phyloP scores from a whole-genome alignment of 2,888 invertebrate species.

The Agapostemon virescens region DNA sequence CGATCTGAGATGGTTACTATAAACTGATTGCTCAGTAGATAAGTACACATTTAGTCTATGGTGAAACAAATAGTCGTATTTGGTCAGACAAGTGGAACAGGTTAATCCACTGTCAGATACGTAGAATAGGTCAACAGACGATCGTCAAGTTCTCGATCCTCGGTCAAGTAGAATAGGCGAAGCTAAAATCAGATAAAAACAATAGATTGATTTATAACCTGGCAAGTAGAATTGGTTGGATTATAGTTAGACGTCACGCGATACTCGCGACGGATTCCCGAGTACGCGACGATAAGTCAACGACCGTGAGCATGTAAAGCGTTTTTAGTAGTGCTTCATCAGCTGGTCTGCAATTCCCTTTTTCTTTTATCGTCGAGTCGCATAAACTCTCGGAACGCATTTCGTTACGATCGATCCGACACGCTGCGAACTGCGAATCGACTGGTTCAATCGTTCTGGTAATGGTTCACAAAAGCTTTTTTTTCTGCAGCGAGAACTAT shows the following conservation, averaged over 20 bases:
- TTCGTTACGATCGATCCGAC: constrained; percentile 13
- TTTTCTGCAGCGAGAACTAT: background rate
- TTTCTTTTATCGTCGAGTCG: background rate
- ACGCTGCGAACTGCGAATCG: background rate
- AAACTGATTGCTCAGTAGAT: background rate
- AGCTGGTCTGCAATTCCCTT: background rate
- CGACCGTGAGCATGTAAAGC: background rate
- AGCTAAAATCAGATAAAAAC: background rate
- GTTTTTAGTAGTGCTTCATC: background rate
- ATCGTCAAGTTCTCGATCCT: background rate
- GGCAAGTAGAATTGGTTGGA: background rate
- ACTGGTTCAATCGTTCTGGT: background rate
- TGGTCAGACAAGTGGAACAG: background rate
- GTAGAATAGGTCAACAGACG: background rate
- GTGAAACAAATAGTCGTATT: background rate
- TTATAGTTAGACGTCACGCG: constrained; percentile 1
- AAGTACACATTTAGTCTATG: background rate
- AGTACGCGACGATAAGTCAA: background rate
- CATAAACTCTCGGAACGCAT: background rate
- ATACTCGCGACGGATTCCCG: background rate
- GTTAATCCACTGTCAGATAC: background rate
- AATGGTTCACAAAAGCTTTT: constrained; percentile 7
- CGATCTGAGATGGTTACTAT: background rate
- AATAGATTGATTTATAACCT: constrained; percentile 1
- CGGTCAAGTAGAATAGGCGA: background rate